A percentile compares a stretch with the other conserved stretches of the same genome.
Evolutionary conservation across 1,140 invertebrate species (phyloP).

Genomic region (Teleopsis dalmanni): DNA sequence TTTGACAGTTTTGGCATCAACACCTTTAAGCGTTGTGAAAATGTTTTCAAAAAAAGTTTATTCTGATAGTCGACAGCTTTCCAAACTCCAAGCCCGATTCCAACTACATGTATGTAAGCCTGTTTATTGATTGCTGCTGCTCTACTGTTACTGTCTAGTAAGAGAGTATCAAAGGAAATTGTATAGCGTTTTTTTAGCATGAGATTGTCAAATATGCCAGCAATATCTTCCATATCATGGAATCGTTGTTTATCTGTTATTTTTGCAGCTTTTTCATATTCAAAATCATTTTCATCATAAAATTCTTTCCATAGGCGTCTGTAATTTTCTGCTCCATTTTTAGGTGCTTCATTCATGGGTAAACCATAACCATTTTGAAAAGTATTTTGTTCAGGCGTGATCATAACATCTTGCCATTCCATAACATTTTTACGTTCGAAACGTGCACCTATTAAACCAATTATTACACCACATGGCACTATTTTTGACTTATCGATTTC

Average conservation of each 20-base stretch:
- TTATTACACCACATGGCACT: conserved; percentile 29
- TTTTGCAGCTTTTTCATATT: conserved; percentile 13
- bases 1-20: conserved; percentile 19
- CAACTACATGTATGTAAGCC: conserved; percentile 39
- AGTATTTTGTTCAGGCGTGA: conserved; percentile 48
- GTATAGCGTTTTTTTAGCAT: conserved; percentile 38
- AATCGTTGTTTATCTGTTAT: conserved; percentile 2
- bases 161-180: conserved; percentile 31
- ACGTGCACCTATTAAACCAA: conserved; percentile 47
- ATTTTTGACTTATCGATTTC: conserved; percentile 16
- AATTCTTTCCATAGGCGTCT: conserved; percentile 28
- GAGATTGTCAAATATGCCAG: conserved; percentile 27
- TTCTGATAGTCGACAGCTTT: conserved; percentile 34
- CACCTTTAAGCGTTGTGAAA: conserved; percentile 29
- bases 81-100: conserved; percentile 39
- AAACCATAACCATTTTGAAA: conserved; percentile 45
- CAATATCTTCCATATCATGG: neutral
- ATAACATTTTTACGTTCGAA: conserved; percentile 46
- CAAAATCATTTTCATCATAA: conserved; percentile 22
- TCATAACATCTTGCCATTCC: conserved; percentile 53
- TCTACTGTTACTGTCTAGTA: conserved; percentile 27
- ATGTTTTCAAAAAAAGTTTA: conserved; percentile 37
- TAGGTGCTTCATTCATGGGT: conserved; percentile 54
- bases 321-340: conserved; percentile 45
- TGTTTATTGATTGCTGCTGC: conserved; percentile 13